Percentiles rank a stretch among this genome's conserved stretches.
phyloP scores from a whole-genome alignment of 1,140 invertebrate species.

The Ooceraea biroi region DNA sequence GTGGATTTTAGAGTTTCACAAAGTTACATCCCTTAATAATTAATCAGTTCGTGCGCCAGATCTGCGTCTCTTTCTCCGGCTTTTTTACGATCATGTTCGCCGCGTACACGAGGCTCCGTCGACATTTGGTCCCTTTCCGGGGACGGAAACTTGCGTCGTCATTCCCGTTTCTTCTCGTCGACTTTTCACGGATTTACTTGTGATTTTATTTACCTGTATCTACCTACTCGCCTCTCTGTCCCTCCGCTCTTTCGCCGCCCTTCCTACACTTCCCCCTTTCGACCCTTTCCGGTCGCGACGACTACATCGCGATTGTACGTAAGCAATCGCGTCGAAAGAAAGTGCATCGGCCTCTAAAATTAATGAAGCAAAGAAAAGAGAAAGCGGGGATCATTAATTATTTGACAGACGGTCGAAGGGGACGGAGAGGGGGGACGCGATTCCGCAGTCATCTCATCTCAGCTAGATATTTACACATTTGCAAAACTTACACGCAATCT shows the following conservation, averaged over 20 bases:
- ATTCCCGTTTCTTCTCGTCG: conserved; percentile 21
- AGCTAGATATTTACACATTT: conserved; percentile 75
- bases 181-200: not conserved
- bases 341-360: conserved; percentile 9
- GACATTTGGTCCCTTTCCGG: not conserved
- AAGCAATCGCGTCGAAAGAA: conserved; percentile 4
- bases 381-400: not conserved
- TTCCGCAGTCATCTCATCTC: conserved; percentile 69
- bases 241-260: conserved; percentile 34
- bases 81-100: conserved; percentile 43
- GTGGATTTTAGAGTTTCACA: not conserved
- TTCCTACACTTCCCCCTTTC: conserved; percentile 16
- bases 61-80: not conserved
- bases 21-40: not conserved
- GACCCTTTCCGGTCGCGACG: conserved; percentile 26
- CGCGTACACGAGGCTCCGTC: not conserved
- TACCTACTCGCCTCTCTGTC: conserved; percentile 32
- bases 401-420: conserved; percentile 52
- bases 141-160: not conserved
- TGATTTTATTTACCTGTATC: conserved; percentile 8
- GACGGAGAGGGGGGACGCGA: conserved; percentile 59
- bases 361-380: not conserved
- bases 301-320: not conserved
- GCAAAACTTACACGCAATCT: conserved; percentile 72
- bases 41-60: not conserved